Evolutionary conservation across 1,140 invertebrate genomes (phyloP).

Genomic region (Macrobrachium rosenbergii): DNA sequence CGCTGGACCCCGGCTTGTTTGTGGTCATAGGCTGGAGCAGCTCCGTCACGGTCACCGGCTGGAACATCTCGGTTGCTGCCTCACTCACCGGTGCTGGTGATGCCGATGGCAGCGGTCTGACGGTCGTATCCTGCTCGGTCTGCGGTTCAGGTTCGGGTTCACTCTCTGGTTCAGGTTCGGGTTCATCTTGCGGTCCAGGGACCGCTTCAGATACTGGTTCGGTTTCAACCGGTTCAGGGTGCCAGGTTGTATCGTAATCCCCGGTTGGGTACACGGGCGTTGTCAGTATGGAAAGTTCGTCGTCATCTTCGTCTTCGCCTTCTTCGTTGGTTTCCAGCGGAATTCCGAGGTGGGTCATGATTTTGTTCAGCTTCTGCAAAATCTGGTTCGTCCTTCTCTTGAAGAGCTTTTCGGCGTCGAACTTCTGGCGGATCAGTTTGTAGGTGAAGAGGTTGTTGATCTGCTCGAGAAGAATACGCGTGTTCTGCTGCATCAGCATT

Average conservation of each 20-base stretch:
- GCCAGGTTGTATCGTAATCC: not conserved
- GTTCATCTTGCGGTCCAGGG: too few species aligned
- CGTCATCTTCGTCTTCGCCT: not conserved
- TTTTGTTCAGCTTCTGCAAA: slow-evolving; percentile 5
- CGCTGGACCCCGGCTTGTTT: not conserved
- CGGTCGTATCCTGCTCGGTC: not conserved
- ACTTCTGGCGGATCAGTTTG: slow-evolving; percentile 9
- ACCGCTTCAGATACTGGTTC: too few species aligned
- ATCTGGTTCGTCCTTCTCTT: slow-evolving; percentile 29
- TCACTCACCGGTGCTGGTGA: not conserved
- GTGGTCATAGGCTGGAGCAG: not conserved
- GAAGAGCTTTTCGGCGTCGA: slow-evolving; percentile 18
- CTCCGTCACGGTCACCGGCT: too few species aligned
- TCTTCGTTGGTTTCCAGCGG: not conserved
- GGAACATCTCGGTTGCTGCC: too few species aligned
- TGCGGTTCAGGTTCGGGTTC: not conserved
- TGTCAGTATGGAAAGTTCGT: not conserved
- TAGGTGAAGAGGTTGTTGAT: slow-evolving; percentile 41
- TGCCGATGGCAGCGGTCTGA: not conserved
- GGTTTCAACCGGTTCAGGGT: not conserved
- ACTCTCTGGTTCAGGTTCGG: not conserved
- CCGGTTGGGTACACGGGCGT: not conserved
- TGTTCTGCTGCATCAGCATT: slow-evolving; percentile 12
- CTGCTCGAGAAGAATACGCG: slow-evolving; percentile 40
- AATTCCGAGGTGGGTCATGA: slow-evolving; percentile 24